phyloP scores from a whole-genome alignment of 2,113 vertebrate species.

The Pterocles orientalis region DNA sequence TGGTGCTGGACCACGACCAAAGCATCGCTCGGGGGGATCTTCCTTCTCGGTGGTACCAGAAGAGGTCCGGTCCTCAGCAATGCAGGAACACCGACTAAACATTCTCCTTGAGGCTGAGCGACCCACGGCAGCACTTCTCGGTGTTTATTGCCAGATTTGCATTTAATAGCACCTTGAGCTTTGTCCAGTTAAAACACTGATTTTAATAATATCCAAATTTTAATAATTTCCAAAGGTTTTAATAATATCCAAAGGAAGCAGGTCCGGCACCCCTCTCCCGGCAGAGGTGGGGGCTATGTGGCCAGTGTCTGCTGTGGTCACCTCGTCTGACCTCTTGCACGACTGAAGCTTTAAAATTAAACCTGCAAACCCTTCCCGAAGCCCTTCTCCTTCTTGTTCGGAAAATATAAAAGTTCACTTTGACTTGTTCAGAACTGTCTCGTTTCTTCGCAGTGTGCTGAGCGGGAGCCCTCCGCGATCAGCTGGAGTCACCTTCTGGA shows the following conservation, averaged over 20 bases:
- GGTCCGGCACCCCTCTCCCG: background rate
- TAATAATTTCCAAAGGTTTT: too few species aligned
- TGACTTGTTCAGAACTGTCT: background rate
- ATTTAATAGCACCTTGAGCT: background rate
- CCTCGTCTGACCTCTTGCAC: background rate
- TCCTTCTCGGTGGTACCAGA: too few species aligned
- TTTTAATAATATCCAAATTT: conserved; percentile 2
- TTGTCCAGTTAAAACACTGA: background rate
- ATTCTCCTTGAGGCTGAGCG: background rate
- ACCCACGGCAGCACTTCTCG: background rate
- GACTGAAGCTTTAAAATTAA: background rate
- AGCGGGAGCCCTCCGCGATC: background rate
- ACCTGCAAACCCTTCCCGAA: background rate
- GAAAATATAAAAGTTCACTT: background rate
- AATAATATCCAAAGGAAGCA: background rate
- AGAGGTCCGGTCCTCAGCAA: too few species aligned
- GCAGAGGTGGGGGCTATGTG: background rate
- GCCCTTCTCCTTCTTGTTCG: background rate
- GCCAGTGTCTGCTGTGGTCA: background rate
- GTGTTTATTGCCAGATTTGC: background rate
- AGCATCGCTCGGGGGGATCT: too few species aligned
- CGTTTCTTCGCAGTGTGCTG: background rate
- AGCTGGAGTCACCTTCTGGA: background rate
- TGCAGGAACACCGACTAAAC: too few species aligned
- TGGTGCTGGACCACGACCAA: background rate